Percentiles rank a stretch among this genome's conserved stretches.
phyloP scores from a whole-genome alignment of 2,113 vertebrate species.

The Solea senegalensis region DNA sequence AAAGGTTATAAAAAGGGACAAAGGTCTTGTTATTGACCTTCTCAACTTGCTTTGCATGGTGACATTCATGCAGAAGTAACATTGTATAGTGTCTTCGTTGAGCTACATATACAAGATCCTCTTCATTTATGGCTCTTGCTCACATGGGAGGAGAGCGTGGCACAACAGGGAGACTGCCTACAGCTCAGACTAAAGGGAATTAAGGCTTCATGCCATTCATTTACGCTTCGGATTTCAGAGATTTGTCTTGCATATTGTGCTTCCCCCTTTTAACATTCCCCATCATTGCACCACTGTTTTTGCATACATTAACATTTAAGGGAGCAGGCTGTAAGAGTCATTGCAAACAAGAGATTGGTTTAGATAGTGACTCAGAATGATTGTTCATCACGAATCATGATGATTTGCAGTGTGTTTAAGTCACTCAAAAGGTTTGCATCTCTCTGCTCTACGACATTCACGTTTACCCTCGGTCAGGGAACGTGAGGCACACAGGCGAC shows the following conservation, averaged over 20 bases:
- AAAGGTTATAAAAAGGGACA: constrained; percentile 12
- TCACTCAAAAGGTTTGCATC: constrained; percentile 9
- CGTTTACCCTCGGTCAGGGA: constrained; percentile 34
- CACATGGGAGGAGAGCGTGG: constrained; percentile 55
- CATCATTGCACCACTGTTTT: constrained; percentile 43
- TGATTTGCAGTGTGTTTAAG: constrained; percentile 25
- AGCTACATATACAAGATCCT: constrained; percentile 69
- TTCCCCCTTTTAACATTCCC: constrained; percentile 21
- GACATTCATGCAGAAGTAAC: constrained; percentile 61
- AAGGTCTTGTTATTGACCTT: constrained; percentile 28
- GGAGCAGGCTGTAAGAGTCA: constrained; percentile 9
- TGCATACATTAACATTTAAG: constrained; percentile 62
- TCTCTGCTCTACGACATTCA: constrained; percentile 19
- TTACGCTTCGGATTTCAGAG: constrained; percentile 52
- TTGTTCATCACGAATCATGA: not conserved
- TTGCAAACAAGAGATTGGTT: not conserved
- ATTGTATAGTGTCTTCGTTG: constrained; percentile 52
- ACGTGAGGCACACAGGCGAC: constrained; percentile 43
- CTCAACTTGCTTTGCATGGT: constrained; percentile 30
- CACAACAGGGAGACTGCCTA: constrained; percentile 70
- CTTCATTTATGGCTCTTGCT: constrained; percentile 61
- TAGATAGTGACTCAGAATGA: no score
- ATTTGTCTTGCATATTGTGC: constrained; percentile 30
- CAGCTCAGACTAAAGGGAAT: constrained; percentile 67
- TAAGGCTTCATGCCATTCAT: constrained; percentile 59